Percentiles rank a stretch among this genome's conserved stretches.
phyloP scores from a whole-genome alignment of 2,113 vertebrate species.

The Siniperca chuatsi region DNA sequence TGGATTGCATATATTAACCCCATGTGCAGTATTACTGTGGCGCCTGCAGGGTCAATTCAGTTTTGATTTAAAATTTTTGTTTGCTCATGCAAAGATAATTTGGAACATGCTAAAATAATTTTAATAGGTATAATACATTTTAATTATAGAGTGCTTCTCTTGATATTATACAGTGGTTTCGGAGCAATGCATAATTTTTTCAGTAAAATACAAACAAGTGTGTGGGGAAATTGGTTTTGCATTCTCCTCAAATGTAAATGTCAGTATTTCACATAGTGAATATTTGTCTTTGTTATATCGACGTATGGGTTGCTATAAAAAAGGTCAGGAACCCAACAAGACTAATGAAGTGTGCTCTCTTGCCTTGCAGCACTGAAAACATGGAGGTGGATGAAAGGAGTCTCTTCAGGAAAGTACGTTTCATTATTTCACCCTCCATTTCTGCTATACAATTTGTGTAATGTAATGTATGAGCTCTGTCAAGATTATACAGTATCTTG shows the following conservation, averaged over 20 bases:
- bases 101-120: not conserved
- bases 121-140: not conserved
- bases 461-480: not conserved
- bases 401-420: slow-evolving; percentile 78
- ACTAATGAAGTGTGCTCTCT: slow-evolving; percentile 46
- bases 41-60: slow-evolving; percentile 6
- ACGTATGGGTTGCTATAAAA: not conserved
- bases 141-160: not conserved
- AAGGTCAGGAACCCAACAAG: not conserved
- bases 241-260: not conserved
- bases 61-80: not conserved
- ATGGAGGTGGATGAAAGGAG: slow-evolving; percentile 72
- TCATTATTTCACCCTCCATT: not conserved
- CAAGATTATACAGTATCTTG: not conserved
- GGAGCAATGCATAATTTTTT: not conserved
- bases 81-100: not conserved
- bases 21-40: not conserved
- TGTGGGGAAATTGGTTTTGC: not conserved
- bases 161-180: not conserved
- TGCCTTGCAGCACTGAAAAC: slow-evolving; percentile 71
- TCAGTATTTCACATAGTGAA: not conserved
- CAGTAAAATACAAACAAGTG: not conserved
- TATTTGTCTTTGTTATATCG: not conserved
- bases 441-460: not conserved
- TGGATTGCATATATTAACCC: slow-evolving; percentile 13